Base-by-base conservation (phyloP, 2,888 invertebrate genomes). In the Argynnis bischoffii region DNA sequence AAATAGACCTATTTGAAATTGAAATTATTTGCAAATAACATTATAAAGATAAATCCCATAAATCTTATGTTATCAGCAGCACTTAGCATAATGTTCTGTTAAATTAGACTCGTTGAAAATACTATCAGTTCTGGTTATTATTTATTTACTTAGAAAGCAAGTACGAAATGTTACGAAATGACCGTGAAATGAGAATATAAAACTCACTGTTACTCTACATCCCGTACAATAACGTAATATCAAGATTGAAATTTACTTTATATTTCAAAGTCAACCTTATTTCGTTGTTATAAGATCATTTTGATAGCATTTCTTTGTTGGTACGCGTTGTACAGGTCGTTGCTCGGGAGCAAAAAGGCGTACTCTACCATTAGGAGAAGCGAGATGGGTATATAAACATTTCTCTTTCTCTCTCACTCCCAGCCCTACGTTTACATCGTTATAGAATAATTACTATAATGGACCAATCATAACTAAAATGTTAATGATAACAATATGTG, bases 121-220 rank as follows among this genome's bases (percentile, higher is more conserved):
- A 41, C n/a, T 60, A 51, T 53, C 46, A 46, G 16, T 31, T 18
- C 69, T 65, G 64, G 21, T 51, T 61, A 67, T 71, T 77, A 78
- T 83, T 82, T 84, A 83, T 86, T 84, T 84, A 84, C 81, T 76
- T 74, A 78, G 64, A 65, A 61, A 61, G 35, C 80, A 81, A 41
- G 50, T 67, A 79, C 86, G 84, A 86, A 88, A 88, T 82, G 81
- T 89, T 88, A 88, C 85, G 85, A 88, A 90, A 90, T 84, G 86
- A 83, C 89, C 89, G 87, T 90, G 88, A 90, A 89, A 87, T 86
- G 81, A 84, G 71, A 71, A 87, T 85, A 83, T 82, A 83, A 82
- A 78, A 79, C 82, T 76, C 78, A 80, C 79, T 81, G 82, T 84
- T 86, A 84, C 87, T 83, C 60, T 50, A 86, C 84, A 82, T 81